Conservation (phyloP, 92 coral and sea anemone species). For the Porites cylindrica region DNA sequence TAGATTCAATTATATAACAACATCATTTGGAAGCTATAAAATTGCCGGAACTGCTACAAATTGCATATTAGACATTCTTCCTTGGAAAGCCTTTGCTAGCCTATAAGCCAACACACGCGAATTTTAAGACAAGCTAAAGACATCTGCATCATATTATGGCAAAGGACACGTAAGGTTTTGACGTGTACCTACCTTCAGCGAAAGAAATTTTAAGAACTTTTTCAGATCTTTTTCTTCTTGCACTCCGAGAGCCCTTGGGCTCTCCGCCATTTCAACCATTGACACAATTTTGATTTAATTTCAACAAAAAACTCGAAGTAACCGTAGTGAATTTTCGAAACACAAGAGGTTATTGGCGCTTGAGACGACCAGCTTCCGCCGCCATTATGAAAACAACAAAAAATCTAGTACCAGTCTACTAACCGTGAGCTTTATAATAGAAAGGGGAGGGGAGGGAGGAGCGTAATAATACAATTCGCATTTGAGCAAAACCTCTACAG, state of each 20-base stretch:
- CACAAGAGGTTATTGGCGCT: neutral
- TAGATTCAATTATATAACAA: too few relatives aligned
- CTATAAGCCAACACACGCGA: too few relatives aligned
- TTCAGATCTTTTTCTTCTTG: conserved; percentile 92
- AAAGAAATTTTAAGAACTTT: conserved; percentile 92
- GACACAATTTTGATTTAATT: neutral
- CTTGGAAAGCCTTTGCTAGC: neutral
- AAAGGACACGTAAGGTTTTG: neutral
- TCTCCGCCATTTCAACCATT: conserved; percentile 72
- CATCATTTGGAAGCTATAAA: neutral
- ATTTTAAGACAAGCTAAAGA: too few relatives aligned
- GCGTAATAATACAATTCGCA: too few relatives aligned
- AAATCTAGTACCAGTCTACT: conserved; percentile 28
- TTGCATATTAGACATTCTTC: neutral
- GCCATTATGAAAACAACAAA: conserved; percentile 34
- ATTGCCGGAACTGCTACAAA: conserved; percentile 7
- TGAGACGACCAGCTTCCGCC: conserved; percentile 48
- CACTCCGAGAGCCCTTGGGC: conserved; percentile 45
- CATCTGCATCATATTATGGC: too few relatives aligned
- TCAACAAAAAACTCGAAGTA: neutral
- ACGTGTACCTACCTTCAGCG: conserved; percentile 81
- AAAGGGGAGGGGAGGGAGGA: too few relatives aligned
- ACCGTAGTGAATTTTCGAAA: neutral
- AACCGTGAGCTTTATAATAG: neutral
- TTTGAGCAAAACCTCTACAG: too few relatives aligned